Conservation (phyloP, 2,797 vertebrate genomes). For the Microhierax caerulescens region DNA sequence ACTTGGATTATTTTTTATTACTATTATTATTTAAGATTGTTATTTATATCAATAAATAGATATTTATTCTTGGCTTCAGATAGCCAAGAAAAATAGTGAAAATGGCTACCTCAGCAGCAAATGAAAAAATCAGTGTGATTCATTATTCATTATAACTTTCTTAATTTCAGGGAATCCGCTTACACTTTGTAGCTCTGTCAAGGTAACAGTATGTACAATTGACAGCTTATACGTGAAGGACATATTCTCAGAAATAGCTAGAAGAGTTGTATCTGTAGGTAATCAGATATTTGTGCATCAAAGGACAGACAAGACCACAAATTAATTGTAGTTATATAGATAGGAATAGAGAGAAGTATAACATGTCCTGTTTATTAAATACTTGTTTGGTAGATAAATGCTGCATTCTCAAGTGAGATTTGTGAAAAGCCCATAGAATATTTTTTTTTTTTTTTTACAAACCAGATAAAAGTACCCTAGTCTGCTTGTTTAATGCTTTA, state of each 20-base stretch:
- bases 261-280: neutral
- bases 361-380: neutral
- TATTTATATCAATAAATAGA: neutral
- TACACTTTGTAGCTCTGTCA: neutral
- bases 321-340: neutral
- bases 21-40: neutral
- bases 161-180: neutral
- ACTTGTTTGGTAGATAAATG: neutral
- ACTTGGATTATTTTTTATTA: neutral
- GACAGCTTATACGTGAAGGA: neutral
- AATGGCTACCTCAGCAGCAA: neutral
- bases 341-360: neutral
- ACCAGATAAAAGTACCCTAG: neutral
- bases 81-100: neutral
- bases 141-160: neutral
- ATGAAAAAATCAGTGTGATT: neutral
- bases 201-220: neutral
- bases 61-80: neutral
- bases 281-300: constrained; percentile 3
- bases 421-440: neutral
- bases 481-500: constrained; percentile 5
- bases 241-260: neutral
- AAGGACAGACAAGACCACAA: neutral
- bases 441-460: neutral
- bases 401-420: neutral